Percentiles rank a stretch among this genome's conserved stretches.
Conservation (phyloP, 1,140 invertebrate genomes). For the Nebria ingens region DNA sequence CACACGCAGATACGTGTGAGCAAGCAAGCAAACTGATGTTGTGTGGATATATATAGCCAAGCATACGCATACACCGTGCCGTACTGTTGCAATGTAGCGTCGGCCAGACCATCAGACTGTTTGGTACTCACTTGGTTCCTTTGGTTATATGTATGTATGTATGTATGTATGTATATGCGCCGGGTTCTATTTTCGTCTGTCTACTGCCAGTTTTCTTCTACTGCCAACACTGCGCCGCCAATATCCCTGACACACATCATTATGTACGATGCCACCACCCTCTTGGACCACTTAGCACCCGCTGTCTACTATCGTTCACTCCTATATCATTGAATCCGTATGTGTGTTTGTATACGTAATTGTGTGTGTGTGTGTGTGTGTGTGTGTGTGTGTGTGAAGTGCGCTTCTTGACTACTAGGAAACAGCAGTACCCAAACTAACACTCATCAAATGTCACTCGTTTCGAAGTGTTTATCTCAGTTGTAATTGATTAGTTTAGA, state of each 20-base stretch:
- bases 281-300: constrained; percentile 7
- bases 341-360: too few relatives aligned
- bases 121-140: background rate
- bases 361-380: too few relatives aligned
- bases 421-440: too few relatives aligned
- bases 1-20: background rate
- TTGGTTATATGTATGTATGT: too few relatives aligned
- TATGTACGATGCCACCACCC: constrained; percentile 7
- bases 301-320: background rate
- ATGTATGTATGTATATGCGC: too few relatives aligned
- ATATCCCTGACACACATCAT: constrained; percentile 9
- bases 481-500: too few relatives aligned
- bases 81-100: too few relatives aligned
- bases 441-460: too few relatives aligned
- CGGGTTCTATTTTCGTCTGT: constrained; percentile 7
- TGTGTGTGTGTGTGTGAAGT: too few relatives aligned
- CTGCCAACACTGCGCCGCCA: background rate
- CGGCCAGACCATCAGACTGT: constrained; percentile 4
- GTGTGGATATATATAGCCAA: background rate
- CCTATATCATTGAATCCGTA: too few relatives aligned
- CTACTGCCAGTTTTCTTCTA: constrained; percentile 3
- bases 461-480: too few relatives aligned
- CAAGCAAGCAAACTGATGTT: background rate
- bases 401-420: too few relatives aligned
- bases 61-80: background rate